Evolutionary conservation across 92 coral and sea anemone genomes (phyloP), one percentile per base, ranked within the genome.

Genomic region (Muricea muricata): DNA sequence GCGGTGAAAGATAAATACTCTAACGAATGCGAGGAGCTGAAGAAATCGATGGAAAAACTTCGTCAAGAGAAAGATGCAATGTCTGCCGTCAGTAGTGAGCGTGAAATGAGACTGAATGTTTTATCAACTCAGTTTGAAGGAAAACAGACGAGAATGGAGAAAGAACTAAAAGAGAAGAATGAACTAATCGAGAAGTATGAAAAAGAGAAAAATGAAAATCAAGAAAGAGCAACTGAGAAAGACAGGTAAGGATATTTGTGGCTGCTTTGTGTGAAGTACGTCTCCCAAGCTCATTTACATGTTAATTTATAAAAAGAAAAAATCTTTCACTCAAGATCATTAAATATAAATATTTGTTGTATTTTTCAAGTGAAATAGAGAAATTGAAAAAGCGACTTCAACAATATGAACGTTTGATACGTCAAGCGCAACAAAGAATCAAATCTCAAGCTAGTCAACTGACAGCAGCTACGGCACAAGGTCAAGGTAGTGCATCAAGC

Each of bases 61-160:
- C 83, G 83, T 29, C 94, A 92, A 35, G 96, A 90, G 47, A 89
- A 93, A 78, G 94, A 93, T 68, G 77, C 85, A 20, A 9, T 93
- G 48, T 60, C 80, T 12, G 88, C 89, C 46, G 88, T 61, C 7
- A 80, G 85, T 34, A 84, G 77, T 7, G 98, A 95, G 80, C 92
- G 86, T 1, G 96, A 92, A 58, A 94, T 93, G 91, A 90, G 97
- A 79, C 74, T 93, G 33, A 84, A 79, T 30, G 92, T 94, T 0
- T 83, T 95, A 85, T 85, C 87, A 30, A 93, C 98, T 4, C 97
- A 93, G 81, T 93, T 76, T 77, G 97, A 95, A 58, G 92, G 94
- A 15, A 91, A 90, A 56, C 78, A 91, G 47, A 71, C 93, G 25
- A 91, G 92, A 66, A 83, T 91, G 56, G 98, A 95, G 81, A 95